These are phyloP conservation scores for Dascillus cervinus DNA, from an alignment of 2,888 invertebrate genomes.

Conservation along the genomic window DNA sequence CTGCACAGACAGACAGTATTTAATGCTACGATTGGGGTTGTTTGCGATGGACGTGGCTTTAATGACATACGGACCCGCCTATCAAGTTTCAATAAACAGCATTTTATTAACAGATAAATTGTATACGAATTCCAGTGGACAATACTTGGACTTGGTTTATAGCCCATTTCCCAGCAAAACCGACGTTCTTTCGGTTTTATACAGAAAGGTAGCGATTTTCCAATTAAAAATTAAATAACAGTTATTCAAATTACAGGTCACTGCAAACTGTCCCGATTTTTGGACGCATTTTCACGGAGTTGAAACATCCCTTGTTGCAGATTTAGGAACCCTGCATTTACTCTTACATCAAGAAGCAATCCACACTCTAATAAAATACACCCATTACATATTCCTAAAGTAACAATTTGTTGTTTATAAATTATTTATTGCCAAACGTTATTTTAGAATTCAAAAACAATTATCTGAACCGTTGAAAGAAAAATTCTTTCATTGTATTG, in stretches of 20 bases:
- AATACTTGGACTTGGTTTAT: constrained; percentile 67
- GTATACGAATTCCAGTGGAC: constrained; percentile 64
- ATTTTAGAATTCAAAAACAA: constrained; percentile 25
- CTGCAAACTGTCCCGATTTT: constrained; percentile 76
- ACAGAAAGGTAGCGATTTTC: constrained; percentile 56
- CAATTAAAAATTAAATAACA: constrained; percentile 1
- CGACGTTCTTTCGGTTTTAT: constrained; percentile 65
- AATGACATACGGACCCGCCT: constrained; percentile 71
- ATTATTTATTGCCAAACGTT: too few relatives aligned
- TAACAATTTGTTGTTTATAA: constrained; percentile 39
- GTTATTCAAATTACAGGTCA: constrained; percentile 48
- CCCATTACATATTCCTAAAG: constrained; percentile 56
- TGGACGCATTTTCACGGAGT: constrained; percentile 72
- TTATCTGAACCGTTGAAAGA: too few relatives aligned
- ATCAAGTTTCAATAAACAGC: constrained; percentile 61
- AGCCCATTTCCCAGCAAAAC: constrained; percentile 47
- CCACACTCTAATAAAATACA: constrained; percentile 60
- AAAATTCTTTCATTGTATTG: too few relatives aligned
- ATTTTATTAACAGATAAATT: constrained; percentile 66
- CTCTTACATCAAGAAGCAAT: constrained; percentile 67
- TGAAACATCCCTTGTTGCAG: constrained; percentile 67
- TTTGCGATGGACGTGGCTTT: constrained; percentile 66
- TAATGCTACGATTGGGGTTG: constrained; percentile 62
- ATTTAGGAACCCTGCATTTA: constrained; percentile 56
- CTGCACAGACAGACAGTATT: constrained; percentile 61